These are phyloP conservation scores for Helicorthomorpha holstii DNA, from an alignment of 1,140 invertebrate genomes.

Conservation along the genomic window DNA sequence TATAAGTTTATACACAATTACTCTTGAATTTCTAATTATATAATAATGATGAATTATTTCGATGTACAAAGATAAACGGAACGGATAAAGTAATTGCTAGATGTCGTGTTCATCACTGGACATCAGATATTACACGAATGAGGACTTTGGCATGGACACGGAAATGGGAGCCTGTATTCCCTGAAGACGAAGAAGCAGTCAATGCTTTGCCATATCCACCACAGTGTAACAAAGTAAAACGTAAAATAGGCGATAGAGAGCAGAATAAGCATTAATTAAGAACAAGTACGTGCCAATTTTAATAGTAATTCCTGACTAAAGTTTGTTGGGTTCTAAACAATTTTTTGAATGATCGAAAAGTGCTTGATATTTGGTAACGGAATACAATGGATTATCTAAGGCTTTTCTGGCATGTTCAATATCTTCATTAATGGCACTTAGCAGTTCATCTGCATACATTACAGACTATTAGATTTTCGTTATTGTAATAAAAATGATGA, in stretches of 20 bases:
- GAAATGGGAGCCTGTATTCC: slow-evolving; percentile 19
- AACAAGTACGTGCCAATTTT: too few species aligned
- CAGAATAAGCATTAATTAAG: too few species aligned
- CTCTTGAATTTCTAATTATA: neutral
- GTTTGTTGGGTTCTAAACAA: neutral
- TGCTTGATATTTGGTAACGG: slow-evolving; percentile 12
- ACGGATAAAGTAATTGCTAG: slow-evolving; percentile 35
- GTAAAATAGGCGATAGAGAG: too few species aligned
- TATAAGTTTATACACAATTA: too few species aligned
- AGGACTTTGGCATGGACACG: slow-evolving; percentile 14
- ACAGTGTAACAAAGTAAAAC: too few species aligned
- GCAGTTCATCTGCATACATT: slow-evolving; percentile 42
- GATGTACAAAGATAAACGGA: slow-evolving; percentile 37
- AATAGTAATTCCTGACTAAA: neutral
- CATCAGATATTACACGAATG: slow-evolving; percentile 13
- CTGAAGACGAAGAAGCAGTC: slow-evolving; percentile 18
- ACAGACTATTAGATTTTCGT: slow-evolving; percentile 4
- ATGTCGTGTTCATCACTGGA: slow-evolving; percentile 24
- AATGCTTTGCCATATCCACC: slow-evolving; percentile 12
- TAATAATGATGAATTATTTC: neutral
- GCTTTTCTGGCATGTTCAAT: slow-evolving; percentile 41
- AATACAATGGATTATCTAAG: slow-evolving; percentile 30
- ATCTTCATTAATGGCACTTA: slow-evolving; percentile 53
- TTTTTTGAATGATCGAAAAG: slow-evolving; percentile 13
- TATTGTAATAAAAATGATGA: slow-evolving; percentile 3